Evolutionary conservation across 1,140 invertebrate genomes (phyloP).

Genomic region (Rhyacophila brunnea): DNA sequence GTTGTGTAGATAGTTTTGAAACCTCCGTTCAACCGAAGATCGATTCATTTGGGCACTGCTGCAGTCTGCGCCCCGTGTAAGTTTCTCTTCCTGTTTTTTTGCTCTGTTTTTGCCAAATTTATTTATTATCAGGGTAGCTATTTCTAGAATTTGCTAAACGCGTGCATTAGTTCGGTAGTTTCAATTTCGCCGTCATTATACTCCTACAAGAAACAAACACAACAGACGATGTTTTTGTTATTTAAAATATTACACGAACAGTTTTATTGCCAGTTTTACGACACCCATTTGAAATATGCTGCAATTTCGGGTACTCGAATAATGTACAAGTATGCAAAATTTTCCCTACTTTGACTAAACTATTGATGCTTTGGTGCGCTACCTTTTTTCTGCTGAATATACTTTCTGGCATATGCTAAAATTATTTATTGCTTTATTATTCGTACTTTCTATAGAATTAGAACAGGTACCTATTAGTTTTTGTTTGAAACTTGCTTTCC

Average conservation of each 20-base stretch:
- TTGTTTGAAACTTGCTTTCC: too few species aligned
- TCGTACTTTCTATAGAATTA: too few species aligned
- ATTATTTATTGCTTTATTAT: too few species aligned
- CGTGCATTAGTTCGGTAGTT: conserved; percentile 19
- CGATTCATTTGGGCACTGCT: too few species aligned
- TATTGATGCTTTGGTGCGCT: too few species aligned
- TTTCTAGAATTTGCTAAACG: conserved; percentile 4
- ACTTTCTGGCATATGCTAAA: too few species aligned
- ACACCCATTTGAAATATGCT: conserved; percentile 12
- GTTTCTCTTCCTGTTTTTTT: conserved; percentile 18
- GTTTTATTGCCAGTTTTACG: conserved; percentile 15
- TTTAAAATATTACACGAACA: too few species aligned
- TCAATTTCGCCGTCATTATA: background rate
- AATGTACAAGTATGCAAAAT: conserved; percentile 23
- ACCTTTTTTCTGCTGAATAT: too few species aligned
- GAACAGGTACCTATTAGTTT: too few species aligned
- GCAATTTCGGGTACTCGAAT: conserved; percentile 11
- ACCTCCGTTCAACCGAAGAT: too few species aligned
- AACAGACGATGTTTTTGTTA: too few species aligned
- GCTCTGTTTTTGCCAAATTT: conserved; percentile 2
- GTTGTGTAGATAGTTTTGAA: too few species aligned
- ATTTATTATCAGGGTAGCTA: background rate
- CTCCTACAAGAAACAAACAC: background rate
- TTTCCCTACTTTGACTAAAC: background rate
- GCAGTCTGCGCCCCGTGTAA: background rate